Evolutionary conservation across 1,140 invertebrate genomes (phyloP).

Genomic region (Dolichoris vasculosae): DNA sequence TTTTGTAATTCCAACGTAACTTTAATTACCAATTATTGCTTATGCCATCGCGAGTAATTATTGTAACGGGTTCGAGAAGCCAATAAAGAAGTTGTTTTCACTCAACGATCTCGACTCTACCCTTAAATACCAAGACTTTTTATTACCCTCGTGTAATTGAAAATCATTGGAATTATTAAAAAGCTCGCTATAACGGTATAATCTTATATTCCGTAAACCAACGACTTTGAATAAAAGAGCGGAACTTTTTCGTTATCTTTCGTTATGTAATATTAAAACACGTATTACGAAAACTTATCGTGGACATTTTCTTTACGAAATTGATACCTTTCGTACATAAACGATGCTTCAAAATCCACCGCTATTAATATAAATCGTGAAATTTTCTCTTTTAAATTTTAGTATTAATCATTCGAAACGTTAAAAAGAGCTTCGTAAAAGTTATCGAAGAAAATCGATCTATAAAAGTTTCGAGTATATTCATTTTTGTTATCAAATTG

Average conservation of each 20-base stretch:
- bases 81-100: neutral
- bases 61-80: neutral
- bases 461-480: neutral
- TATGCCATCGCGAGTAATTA: neutral
- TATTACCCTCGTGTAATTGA: neutral
- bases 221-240: too few species aligned
- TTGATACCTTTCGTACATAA: too few species aligned
- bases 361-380: too few species aligned
- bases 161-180: neutral
- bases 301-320: too few species aligned
- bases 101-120: neutral
- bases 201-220: too few species aligned
- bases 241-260: too few species aligned
- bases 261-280: too few species aligned
- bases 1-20: neutral
- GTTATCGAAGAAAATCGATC: neutral
- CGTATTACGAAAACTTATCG: too few species aligned
- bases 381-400: neutral
- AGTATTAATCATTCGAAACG: neutral
- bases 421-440: neutral
- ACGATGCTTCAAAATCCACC: too few species aligned
- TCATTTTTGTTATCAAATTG: neutral
- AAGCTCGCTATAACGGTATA: neutral
- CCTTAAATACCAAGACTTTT: neutral
- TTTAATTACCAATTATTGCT: neutral